Conservation (phyloP, 1,140 invertebrate species). For the Bombus vancouverensis region DNA sequence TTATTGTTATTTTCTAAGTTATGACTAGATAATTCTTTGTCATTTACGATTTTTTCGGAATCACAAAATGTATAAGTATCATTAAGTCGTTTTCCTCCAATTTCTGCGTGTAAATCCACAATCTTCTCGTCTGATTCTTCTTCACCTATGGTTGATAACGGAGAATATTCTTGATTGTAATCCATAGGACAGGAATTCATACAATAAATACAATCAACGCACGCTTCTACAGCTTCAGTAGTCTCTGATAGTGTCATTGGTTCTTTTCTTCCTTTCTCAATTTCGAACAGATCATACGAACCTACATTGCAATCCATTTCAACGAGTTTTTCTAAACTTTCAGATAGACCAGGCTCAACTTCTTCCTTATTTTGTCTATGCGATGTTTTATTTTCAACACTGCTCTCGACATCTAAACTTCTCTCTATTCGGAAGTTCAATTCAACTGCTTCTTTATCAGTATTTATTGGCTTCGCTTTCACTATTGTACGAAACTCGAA, state of each 20-base stretch:
- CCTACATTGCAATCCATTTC: not conserved
- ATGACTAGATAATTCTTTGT: not conserved
- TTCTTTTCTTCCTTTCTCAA: not conserved
- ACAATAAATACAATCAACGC: slow-evolving; percentile 22
- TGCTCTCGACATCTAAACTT: not conserved
- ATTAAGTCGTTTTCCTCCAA: not conserved
- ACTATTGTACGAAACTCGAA: slow-evolving; percentile 53
- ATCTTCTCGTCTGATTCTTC: slow-evolving; percentile 8
- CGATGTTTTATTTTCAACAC: not conserved
- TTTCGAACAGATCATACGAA: not conserved
- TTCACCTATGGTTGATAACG: slow-evolving; percentile 45
- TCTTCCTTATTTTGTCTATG: no score
- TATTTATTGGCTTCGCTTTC: not conserved
- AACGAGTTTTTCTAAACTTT: not conserved
- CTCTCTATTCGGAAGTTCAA: slow-evolving; percentile 52
- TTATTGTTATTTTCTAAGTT: not conserved
- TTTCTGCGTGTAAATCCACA: not conserved
- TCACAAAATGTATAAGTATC: slow-evolving; percentile 45
- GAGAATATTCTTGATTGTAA: not conserved
- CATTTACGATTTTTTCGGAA: not conserved
- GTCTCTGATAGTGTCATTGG: not conserved
- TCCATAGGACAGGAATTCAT: not conserved
- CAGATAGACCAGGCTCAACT: not conserved
- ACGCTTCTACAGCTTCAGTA: not conserved
- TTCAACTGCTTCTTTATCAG: slow-evolving; percentile 9